Base-by-base conservation (phyloP, 35 echinoderm and acorn worm species). In the Apostichopus japonicus region DNA sequence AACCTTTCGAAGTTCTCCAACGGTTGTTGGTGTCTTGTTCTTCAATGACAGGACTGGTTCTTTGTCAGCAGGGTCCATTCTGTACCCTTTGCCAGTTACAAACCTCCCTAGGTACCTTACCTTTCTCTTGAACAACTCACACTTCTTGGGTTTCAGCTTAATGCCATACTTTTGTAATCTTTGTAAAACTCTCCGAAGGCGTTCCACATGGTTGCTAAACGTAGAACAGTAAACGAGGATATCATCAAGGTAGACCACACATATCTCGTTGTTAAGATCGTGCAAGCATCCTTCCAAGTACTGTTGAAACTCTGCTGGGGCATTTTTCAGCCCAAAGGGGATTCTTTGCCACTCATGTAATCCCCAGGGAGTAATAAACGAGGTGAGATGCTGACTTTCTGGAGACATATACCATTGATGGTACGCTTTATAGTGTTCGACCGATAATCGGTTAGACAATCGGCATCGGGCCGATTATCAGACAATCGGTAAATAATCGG, bases 121-220 rank as follows among this genome's bases (percentile, higher is more conserved):
- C 56, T 95, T 33, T 7, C 86, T 58, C 23, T 93, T 22, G 62
- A 93, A 95, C 16, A 93, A 63, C 17, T 83, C 63, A 58, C 94
- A 95, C 57, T 93, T 95, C 24, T 7, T 55, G 14, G 94, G 72
- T 65, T 93, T 95, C 11, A 93, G 58, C 57, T 95, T 93, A 10
- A 95, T 78, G 5, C 94, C 91, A 90, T 95, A 33, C 65, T 93
- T 17, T 55, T 83, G 80, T 13, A 95, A 71, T 25, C 87, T 67
- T 8, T 24, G 70, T 6, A 93, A 72, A 23, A 93, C 91, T 70
- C 10, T 78, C 19, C 71, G 15, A 17, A 73, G 71, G 16, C 71
- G 15, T 73, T 17, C 21, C 19, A n/a, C 71, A 73, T 73, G 71
- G 13, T 72, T 16, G n/a, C 67, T 16, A 14, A 72, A 72, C 4